phyloP scores from a whole-genome alignment of 2,797 vertebrate species.

The Falco cherrug region DNA sequence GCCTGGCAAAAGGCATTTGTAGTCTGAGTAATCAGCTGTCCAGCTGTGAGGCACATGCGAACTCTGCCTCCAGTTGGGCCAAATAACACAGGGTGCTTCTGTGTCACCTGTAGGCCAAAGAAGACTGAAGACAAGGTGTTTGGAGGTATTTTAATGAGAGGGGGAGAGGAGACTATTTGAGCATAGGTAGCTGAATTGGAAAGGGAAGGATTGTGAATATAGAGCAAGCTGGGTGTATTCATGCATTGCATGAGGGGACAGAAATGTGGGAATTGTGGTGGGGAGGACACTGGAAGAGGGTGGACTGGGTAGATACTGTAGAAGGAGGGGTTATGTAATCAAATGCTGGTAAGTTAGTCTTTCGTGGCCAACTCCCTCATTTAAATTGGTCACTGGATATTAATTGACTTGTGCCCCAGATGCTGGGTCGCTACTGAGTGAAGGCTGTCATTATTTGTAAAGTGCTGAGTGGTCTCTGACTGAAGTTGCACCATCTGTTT shows the following conservation, averaged over 20 bases:
- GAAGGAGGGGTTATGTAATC: neutral
- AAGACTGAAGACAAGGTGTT: neutral
- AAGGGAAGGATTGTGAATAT: neutral
- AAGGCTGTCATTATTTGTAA: neutral
- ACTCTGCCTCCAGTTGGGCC: neutral
- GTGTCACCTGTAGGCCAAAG: neutral
- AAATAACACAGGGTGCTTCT: neutral
- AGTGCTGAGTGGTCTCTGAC: neutral
- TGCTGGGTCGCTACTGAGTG: neutral
- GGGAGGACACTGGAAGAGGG: neutral
- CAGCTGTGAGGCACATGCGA: neutral
- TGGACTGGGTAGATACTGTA: neutral
- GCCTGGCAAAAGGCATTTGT: neutral
- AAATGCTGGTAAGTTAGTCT: neutral
- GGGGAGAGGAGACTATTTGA: neutral
- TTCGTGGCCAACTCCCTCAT: neutral
- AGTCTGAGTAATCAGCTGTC: neutral
- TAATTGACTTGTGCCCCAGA: neutral
- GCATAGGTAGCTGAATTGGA: neutral
- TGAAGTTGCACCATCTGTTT: neutral
- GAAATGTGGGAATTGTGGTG: neutral
- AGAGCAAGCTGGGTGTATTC: neutral
- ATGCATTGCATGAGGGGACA: neutral
- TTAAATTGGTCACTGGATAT: neutral
- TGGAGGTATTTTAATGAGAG: neutral